phyloP scores from a whole-genome alignment of 2,888 invertebrate genomes.

The Nasonovia ribisnigri region DNA sequence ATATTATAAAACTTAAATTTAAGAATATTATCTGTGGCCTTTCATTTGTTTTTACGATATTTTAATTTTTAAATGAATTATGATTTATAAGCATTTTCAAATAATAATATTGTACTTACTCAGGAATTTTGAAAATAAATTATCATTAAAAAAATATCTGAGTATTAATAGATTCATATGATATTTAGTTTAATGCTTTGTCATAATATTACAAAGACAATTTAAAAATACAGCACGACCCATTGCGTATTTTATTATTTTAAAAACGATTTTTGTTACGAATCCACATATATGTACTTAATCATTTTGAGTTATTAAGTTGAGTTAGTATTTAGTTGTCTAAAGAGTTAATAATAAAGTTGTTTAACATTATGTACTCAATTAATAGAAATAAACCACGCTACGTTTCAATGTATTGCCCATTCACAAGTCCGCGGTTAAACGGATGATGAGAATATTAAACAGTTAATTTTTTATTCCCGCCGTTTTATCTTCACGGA shows the following conservation, averaged over 20 bases:
- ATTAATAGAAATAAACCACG: background rate
- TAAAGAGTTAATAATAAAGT: background rate
- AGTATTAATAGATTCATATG: background rate
- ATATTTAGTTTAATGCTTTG: background rate
- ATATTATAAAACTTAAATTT: too few species aligned
- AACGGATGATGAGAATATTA: background rate
- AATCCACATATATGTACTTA: background rate
- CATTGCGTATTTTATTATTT: background rate
- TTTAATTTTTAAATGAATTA: too few species aligned
- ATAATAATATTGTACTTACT: too few species aligned
- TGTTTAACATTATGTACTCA: background rate
- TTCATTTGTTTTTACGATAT: too few species aligned
- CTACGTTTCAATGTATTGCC: background rate
- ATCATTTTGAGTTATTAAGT: too few species aligned
- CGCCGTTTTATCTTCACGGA: background rate
- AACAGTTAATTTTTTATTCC: slow-evolving; percentile 10
- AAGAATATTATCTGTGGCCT: too few species aligned
- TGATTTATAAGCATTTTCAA: too few species aligned
- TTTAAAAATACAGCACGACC: background rate
- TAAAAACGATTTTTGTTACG: background rate
- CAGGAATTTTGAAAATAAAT: background rate
- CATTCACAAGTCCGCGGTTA: background rate
- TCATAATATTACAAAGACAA: too few species aligned
- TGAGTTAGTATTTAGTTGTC: too few species aligned
- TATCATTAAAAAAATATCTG: background rate